A percentile compares a stretch with the other conserved stretches of the same genome.
phyloP scores from a whole-genome alignment of 2,888 invertebrate species.

The Platynereis dumerilii region DNA sequence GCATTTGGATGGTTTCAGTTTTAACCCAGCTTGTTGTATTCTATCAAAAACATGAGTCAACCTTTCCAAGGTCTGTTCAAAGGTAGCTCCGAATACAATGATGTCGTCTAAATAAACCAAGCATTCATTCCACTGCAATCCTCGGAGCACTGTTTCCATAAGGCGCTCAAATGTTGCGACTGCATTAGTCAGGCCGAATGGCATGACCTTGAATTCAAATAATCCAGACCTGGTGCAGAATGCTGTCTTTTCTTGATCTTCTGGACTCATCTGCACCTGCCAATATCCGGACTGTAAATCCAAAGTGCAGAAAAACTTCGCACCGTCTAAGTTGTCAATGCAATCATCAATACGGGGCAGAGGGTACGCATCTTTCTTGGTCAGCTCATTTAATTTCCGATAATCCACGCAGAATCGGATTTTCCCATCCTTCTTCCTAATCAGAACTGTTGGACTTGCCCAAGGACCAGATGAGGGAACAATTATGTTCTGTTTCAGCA shows the following conservation, averaged over 20 bases:
- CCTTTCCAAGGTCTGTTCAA: slow-evolving; percentile 7
- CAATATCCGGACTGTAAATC: slow-evolving; percentile 22
- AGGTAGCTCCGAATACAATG: background rate
- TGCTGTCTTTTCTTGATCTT: slow-evolving; percentile 2
- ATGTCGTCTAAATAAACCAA: slow-evolving; percentile 10
- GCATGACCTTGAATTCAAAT: background rate
- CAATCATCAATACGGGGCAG: slow-evolving; percentile 9
- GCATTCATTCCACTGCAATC: background rate
- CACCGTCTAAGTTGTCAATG: background rate
- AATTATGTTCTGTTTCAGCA: too few species aligned
- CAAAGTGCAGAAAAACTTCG: slow-evolving; percentile 1
- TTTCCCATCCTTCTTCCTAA: slow-evolving; percentile 18
- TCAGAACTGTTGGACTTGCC: background rate
- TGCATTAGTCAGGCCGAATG: background rate
- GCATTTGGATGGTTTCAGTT: slow-evolving; percentile 33
- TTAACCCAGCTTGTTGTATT: slow-evolving; percentile 30
- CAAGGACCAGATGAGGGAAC: too few species aligned
- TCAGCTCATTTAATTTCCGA: slow-evolving; percentile 13
- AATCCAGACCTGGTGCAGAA: background rate
- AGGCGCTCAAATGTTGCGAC: background rate
- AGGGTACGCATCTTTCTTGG: slow-evolving; percentile 5
- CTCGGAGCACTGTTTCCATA: background rate
- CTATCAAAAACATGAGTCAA: background rate
- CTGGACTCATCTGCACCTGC: too few species aligned
- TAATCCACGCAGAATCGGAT: slow-evolving; percentile 20